Conservation (phyloP, 1,140 invertebrate species). For the Phenacoccus solenopsis region DNA sequence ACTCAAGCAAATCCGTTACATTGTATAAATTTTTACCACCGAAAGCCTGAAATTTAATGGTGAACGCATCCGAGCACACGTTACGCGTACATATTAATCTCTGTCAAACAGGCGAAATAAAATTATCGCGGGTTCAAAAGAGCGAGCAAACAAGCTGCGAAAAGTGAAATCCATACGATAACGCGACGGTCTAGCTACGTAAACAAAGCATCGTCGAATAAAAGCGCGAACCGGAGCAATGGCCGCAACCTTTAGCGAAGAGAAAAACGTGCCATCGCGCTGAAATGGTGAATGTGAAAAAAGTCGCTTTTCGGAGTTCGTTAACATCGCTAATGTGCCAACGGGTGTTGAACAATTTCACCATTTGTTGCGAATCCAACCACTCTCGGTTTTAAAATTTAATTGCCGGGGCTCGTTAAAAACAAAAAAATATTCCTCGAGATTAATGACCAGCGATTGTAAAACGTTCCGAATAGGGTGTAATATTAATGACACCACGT, state of each 20-base stretch:
- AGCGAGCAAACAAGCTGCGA: background rate
- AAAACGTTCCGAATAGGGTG: background rate
- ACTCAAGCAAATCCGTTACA: too few relatives aligned
- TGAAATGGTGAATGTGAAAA: background rate
- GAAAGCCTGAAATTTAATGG: too few relatives aligned
- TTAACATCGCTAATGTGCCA: background rate
- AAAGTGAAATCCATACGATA: background rate
- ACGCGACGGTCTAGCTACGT: background rate
- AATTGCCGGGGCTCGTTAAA: background rate
- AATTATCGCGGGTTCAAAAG: background rate
- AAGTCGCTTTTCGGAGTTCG: background rate
- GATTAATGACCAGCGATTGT: background rate
- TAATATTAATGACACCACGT: background rate
- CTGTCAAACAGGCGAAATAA: background rate
- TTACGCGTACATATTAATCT: background rate
- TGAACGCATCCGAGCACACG: too few relatives aligned
- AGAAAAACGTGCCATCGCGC: background rate
- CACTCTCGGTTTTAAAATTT: background rate
- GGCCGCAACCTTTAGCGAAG: background rate
- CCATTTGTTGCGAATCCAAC: background rate
- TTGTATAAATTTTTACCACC: too few relatives aligned
- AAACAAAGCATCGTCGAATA: background rate
- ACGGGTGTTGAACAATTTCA: background rate
- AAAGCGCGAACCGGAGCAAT: background rate
- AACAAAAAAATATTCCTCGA: background rate